Base-by-base conservation (phyloP, 2,113 vertebrate species). In the Grammomys surdaster region DNA sequence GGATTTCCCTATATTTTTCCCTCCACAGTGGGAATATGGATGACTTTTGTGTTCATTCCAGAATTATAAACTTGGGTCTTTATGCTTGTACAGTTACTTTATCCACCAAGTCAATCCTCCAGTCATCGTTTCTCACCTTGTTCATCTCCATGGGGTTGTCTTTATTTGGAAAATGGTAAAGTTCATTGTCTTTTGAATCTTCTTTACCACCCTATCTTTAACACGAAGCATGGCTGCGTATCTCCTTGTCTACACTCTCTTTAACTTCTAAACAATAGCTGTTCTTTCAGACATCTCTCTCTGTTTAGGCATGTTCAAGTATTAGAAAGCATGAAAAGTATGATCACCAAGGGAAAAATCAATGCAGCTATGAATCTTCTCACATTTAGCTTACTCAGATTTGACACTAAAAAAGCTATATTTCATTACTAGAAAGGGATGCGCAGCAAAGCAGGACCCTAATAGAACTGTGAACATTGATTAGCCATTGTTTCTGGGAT, bases 331-430 rank as follows among this genome's bases (percentile, higher is more conserved):
- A 88, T 65, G 36, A 97, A 81, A 97, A 97, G 96, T 92, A 89
- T 84, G 88, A 85, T 26, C 56, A 82, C 86, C 93, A 88, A 95
- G 78, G 46, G 90, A 91, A 86, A 96, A 97, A 97, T 97, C 77
- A 0, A 98, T 97, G 97, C 86, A 90, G 93, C 90, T 96, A 96
- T 96, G 85, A 90, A 96, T 96, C 91, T 82, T 95, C 86, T 95
- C 86, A 96, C 11, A 4, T 96, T 97, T 95, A 94, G 94, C 80
- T 97, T 97, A 95, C 95, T 95, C 85, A 96, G 91, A 63, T 76
- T 92, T 96, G 88, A 96, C 92, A 93, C 92, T 93, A 97, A 96
- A 77, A 97, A 93, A 97, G 86, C 81, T 77, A 40, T 93, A 90
- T 90, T 97, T 97, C 96, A 93, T 95, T 92, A 33, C 69, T 43